Conservation (phyloP, 2,888 invertebrate species). For the Lydus trimaculatus region DNA sequence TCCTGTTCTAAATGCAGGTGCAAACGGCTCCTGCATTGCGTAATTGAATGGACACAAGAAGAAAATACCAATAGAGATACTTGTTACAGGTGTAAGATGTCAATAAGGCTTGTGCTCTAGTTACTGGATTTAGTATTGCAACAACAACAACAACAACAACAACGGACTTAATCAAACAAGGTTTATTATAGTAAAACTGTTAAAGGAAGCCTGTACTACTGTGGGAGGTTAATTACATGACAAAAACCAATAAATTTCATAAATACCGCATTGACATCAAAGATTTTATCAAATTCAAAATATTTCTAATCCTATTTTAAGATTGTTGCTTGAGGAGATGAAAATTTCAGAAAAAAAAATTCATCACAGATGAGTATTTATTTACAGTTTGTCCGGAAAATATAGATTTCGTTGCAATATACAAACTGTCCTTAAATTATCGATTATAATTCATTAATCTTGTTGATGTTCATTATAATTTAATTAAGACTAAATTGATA, state of each 20-base stretch:
- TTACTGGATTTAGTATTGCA: conserved; percentile 32
- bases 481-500: too few species aligned
- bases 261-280: neutral
- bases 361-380: too few species aligned
- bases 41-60: conserved; percentile 24
- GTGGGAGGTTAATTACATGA: neutral
- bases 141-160: conserved; percentile 2
- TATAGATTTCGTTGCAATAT: too few species aligned
- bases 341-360: neutral
- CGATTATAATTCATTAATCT: too few species aligned
- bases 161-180: conserved; percentile 12
- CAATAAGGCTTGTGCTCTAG: conserved; percentile 38
- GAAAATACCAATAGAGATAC: conserved; percentile 22
- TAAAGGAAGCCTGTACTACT: conserved; percentile 6
- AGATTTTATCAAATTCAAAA: neutral
- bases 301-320: neutral
- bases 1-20: conserved; percentile 35
- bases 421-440: too few species aligned
- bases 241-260: neutral
- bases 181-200: conserved; percentile 3
- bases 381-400: too few species aligned
- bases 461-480: too few species aligned
- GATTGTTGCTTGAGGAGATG: neutral
- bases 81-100: conserved; percentile 38
- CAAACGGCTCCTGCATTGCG: conserved; percentile 33